Percentiles rank a stretch among this genome's conserved stretches.
phyloP scores from a whole-genome alignment of 2,797 vertebrate genomes.

The Crotalus adamanteus region DNA sequence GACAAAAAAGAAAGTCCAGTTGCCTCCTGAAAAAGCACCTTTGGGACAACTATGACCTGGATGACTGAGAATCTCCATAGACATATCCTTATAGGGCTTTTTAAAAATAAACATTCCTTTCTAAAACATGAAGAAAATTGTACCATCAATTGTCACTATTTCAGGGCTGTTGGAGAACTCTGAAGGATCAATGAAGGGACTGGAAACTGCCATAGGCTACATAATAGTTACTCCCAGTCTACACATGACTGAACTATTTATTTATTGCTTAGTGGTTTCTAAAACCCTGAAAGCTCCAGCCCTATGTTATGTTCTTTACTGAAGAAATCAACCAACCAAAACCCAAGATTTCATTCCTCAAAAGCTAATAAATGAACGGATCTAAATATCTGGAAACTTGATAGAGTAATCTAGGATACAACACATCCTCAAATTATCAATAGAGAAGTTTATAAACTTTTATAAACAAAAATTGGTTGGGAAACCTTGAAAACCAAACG shows the following conservation, averaged over 20 bases:
- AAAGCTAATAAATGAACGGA: not conserved
- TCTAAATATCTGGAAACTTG: not conserved
- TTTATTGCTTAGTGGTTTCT: not conserved
- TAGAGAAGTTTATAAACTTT: not conserved
- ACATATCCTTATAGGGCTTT: not conserved
- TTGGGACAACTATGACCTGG: too few relatives aligned
- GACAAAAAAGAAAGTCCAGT: too few relatives aligned
- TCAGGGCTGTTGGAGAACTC: not conserved
- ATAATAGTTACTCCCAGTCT: not conserved
- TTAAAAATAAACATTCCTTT: not conserved
- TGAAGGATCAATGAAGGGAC: not conserved
- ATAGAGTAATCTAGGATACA: not conserved
- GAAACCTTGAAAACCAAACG: slow-evolving; percentile 20
- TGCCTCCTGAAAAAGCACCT: too few relatives aligned
- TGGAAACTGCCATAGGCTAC: not conserved
- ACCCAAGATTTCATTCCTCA: not conserved
- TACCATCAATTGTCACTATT: not conserved
- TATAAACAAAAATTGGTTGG: not conserved
- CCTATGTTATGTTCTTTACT: not conserved
- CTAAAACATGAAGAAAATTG: not conserved
- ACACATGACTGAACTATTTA: not conserved
- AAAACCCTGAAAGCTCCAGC: not conserved
- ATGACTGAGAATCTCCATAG: too few relatives aligned
- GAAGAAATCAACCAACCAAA: not conserved
- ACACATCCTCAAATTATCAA: not conserved